These are phyloP conservation scores for Crenuchus spilurus DNA, from an alignment of 2,797 vertebrate species.

Conservation along the genomic window DNA sequence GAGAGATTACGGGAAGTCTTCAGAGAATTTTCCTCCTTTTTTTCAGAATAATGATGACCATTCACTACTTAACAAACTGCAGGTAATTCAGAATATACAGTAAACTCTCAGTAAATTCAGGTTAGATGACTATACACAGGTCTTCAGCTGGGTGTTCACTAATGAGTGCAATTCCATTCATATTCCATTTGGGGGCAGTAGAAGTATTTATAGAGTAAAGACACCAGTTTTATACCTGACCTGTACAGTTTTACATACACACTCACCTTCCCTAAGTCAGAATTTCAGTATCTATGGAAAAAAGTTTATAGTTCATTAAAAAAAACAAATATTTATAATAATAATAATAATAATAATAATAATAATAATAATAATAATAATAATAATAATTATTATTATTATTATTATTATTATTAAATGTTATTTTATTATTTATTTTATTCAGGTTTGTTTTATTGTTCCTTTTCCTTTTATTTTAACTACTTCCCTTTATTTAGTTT, in stretches of 20 bases:
- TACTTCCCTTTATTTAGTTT: too few relatives aligned
- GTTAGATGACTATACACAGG: neutral
- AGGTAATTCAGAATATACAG: neutral
- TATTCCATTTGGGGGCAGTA: conserved; percentile 42
- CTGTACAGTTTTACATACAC: neutral
- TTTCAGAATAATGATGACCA: conserved; percentile 5
- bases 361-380: too few relatives aligned
- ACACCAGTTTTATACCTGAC: neutral
- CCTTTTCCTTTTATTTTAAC: too few relatives aligned
- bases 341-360: too few relatives aligned
- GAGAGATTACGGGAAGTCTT: conserved; percentile 31
- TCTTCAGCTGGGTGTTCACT: neutral
- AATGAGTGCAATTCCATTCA: conserved; percentile 16
- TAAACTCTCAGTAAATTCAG: conserved; percentile 4
- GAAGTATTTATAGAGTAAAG: conserved; percentile 9
- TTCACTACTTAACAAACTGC: conserved; percentile 2
- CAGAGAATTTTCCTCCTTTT: conserved; percentile 2
- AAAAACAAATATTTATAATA: too few relatives aligned
- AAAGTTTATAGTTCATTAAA: neutral
- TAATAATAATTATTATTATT: too few relatives aligned
- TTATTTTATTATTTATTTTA: too few relatives aligned
- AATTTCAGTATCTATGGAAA: neutral
- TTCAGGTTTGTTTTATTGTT: too few relatives aligned
- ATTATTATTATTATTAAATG: too few relatives aligned
- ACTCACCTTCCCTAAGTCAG: neutral